Base-by-base conservation (phyloP, 2,797 vertebrate genomes). In the Cephalopachus bancanus region DNA sequence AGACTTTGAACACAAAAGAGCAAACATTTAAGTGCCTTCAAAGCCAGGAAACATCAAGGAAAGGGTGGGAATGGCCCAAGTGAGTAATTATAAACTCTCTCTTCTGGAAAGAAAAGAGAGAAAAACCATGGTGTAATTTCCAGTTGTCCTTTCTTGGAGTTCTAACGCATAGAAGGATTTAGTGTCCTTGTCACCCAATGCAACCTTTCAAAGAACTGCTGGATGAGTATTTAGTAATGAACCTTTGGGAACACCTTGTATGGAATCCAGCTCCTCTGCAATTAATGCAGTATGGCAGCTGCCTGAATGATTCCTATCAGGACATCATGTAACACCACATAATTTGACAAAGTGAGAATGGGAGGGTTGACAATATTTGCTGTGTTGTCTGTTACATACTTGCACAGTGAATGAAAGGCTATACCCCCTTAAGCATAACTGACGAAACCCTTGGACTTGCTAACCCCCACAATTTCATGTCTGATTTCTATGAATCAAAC, bases 11-110 rank as follows among this genome's bases (percentile, higher is more conserved):
- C 22, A 10, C 93, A 92, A 88, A 78, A 60, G 89, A 97, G 28
- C 37, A 96, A 96, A 75, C 69, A 83, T 89, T 94, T 92, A 94
- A 97, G 85, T 86, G 86, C 62, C 84, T 96, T 94, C 87, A 97
- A 97, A 97, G 97, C 93, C 96, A 97, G 93, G 92, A 97, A 97
- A 93, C 92, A 96, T 97, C 96, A 97, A 94, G 96, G 88, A 93
- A 79, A 92, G 96, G 96, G 88, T 94, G 89, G 87, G 83, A 97
- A 93, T 80, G 94, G 85, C 96, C 94, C 93, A 96, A 96, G 93
- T 96, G 97, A 97, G 57, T 93, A 97, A 97, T 97, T 93, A 96
- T 67, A 95, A 80, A 92, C 94, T 94, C 91, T 97, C 93, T 96
- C 83, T 96, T 93, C 91, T 97, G 94, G 93, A 98, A 98, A 95